Percentiles rank a stretch among this genome's conserved stretches.
These are phyloP conservation scores for Erinaceus europaeus DNA, from an alignment of 2,113 vertebrate genomes.

Conservation along the genomic window DNA sequence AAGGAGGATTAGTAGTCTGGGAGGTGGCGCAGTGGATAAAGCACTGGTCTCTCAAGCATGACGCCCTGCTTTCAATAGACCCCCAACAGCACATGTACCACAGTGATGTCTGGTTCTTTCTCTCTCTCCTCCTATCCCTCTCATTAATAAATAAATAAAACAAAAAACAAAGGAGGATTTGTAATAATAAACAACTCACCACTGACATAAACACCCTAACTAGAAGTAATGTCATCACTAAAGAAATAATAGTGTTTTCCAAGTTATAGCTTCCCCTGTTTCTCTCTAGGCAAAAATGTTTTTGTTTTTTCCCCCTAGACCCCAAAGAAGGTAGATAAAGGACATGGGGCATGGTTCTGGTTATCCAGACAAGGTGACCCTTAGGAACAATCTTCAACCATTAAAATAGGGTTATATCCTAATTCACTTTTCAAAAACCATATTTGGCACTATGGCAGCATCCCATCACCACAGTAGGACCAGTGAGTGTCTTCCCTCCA, in stretches of 20 bases:
- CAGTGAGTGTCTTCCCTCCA: neutral
- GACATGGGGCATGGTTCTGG: neutral
- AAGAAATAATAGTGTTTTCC: conserved; percentile 13
- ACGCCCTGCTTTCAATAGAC: too few species aligned
- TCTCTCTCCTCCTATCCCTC: too few species aligned
- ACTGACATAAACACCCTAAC: neutral
- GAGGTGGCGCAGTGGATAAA: too few species aligned
- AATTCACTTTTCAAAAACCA: neutral
- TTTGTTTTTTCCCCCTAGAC: neutral
- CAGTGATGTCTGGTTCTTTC: too few species aligned
- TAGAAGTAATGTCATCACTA: neutral
- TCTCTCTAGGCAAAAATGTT: conserved; percentile 1
- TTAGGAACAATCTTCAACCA: neutral
- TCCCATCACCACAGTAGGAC: neutral
- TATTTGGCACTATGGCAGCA: neutral
- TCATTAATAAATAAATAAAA: too few species aligned
- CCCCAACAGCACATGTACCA: too few species aligned
- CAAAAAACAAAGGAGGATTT: neutral
- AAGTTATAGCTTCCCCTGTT: neutral
- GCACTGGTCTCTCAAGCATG: too few species aligned
- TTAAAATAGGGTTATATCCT: neutral
- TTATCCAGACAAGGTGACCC: neutral
- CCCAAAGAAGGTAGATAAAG: neutral
- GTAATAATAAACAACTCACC: neutral
- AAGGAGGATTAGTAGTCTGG: neutral